phyloP scores from a whole-genome alignment of 2,888 invertebrate genomes.

The Chymomyza fuscimana region DNA sequence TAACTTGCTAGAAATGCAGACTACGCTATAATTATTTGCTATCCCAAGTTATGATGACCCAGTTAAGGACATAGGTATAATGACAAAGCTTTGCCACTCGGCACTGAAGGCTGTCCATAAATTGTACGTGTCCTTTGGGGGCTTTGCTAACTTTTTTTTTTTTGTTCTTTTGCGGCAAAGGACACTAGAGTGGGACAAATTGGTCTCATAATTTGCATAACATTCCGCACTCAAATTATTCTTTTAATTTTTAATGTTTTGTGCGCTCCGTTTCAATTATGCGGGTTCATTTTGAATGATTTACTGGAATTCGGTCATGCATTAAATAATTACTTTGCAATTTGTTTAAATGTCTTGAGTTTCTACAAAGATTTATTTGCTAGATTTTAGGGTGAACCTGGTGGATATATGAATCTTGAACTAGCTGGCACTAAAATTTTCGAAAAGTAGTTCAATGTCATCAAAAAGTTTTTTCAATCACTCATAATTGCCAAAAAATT shows the following conservation, averaged over 20 bases:
- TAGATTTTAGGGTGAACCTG: neutral
- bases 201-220: slow-evolving; percentile 28
- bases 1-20: neutral
- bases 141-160: neutral
- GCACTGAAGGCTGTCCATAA: neutral
- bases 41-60: neutral
- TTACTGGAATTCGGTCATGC: slow-evolving; percentile 13
- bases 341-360: neutral
- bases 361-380: neutral
- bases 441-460: no score
- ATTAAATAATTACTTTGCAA: neutral
- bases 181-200: neutral
- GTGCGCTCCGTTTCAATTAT: slow-evolving; percentile 23
- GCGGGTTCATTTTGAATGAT: slow-evolving; percentile 18
- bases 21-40: neutral
- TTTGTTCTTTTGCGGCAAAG: neutral
- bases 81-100: slow-evolving; percentile 26
- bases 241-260: neutral
- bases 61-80: neutral
- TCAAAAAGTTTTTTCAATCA: no score
- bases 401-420: neutral
- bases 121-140: neutral
- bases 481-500: no score
- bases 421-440: neutral
- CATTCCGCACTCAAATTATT: slow-evolving; percentile 23